phyloP scores from a whole-genome alignment of 2,797 vertebrate genomes.

The Mus minutoides region DNA sequence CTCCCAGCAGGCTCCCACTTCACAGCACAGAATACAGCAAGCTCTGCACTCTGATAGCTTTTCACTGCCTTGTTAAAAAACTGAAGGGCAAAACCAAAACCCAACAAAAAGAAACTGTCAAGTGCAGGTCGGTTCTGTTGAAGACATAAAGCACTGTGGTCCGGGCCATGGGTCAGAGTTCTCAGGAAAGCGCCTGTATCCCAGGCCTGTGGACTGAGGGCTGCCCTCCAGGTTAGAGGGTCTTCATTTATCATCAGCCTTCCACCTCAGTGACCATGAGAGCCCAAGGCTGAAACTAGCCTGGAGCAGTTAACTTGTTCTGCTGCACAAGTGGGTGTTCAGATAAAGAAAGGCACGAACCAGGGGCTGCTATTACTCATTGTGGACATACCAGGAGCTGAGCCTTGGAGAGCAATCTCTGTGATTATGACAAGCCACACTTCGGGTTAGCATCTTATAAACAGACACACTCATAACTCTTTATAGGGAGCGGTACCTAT shows the following conservation, averaged over 20 bases:
- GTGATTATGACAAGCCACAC: neutral
- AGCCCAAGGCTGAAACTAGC: neutral
- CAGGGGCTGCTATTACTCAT: neutral
- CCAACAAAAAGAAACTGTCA: constrained; percentile 41
- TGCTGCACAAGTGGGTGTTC: neutral
- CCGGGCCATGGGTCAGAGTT: neutral
- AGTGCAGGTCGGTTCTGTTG: neutral
- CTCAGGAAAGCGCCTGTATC: neutral
- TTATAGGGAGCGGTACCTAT: neutral
- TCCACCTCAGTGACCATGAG: neutral
- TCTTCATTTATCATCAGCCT: neutral
- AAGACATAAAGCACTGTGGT: neutral
- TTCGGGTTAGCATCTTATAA: rapidly evolving
- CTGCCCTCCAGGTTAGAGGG: neutral
- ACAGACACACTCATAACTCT: neutral
- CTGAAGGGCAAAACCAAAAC: constrained; percentile 59
- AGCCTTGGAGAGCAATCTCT: neutral
- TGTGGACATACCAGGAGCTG: neutral
- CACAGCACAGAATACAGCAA: constrained; percentile 57
- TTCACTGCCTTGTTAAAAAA: constrained; percentile 44
- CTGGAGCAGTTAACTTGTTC: neutral
- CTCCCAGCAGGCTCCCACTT: constrained; percentile 57
- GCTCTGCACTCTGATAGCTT: constrained; percentile 46
- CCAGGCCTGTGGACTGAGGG: neutral
- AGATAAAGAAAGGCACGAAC: constrained; percentile 1